Evolutionary conservation across 1,140 invertebrate genomes (phyloP).

Genomic region (Rhysida immarginata): DNA sequence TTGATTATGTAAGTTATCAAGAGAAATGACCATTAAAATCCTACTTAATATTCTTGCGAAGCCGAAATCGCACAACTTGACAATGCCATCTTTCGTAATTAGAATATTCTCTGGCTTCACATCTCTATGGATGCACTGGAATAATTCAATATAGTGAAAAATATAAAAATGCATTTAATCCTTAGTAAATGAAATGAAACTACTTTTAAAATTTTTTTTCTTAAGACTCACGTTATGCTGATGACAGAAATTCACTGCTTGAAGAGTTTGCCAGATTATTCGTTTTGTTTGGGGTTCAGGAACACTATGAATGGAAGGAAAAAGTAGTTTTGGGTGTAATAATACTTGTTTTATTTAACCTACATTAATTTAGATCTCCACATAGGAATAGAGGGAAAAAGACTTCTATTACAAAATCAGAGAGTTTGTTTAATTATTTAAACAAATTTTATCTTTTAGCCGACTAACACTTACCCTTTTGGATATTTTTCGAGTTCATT

Average conservation of each 20-base stretch:
- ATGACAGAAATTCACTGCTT: constrained; percentile 92
- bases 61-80: constrained; percentile 97
- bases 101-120: constrained; percentile 99
- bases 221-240: constrained; percentile 50
- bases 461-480: constrained; percentile 35
- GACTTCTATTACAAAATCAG: too few relatives aligned
- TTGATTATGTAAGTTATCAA: too few relatives aligned
- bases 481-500: constrained; percentile 90
- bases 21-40: too few relatives aligned
- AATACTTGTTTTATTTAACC: too few relatives aligned
- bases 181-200: too few relatives aligned
- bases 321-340: too few relatives aligned
- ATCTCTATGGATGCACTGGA: constrained; percentile 78
- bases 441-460: not conserved
- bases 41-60: constrained; percentile 93
- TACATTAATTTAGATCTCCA: too few relatives aligned
- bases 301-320: constrained; percentile 38
- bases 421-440: too few relatives aligned
- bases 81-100: constrained; percentile 79
- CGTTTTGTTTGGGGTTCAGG: constrained; percentile 76
- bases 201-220: too few relatives aligned
- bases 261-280: constrained; percentile 87
- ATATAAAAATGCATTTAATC: not conserved
- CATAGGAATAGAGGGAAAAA: too few relatives aligned
- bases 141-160: not conserved